These are phyloP conservation scores for Dendrocincla fuliginosa DNA, from an alignment of 2,797 vertebrate species.

Conservation along the genomic window DNA sequence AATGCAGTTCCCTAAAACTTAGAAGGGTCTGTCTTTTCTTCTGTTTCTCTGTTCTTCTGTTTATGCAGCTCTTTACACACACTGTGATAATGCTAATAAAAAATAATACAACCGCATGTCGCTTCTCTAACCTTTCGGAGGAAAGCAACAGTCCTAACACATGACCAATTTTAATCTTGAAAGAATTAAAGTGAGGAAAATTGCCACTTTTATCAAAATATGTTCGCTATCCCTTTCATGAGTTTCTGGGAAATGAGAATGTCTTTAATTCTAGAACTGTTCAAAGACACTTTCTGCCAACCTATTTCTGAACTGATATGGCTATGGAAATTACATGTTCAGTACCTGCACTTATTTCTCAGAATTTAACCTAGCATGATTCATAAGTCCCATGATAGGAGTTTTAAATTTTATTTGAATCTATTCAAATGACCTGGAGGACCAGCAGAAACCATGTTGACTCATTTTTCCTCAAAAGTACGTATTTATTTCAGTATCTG, in stretches of 20 bases:
- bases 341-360: background rate
- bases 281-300: background rate
- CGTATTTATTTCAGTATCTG: background rate
- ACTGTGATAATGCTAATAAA: background rate
- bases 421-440: background rate
- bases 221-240: background rate
- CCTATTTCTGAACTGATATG: background rate
- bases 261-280: background rate
- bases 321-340: background rate
- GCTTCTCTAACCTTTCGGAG: background rate
- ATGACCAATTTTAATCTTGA: background rate
- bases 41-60: background rate
- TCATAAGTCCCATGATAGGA: background rate
- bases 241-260: background rate
- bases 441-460: background rate
- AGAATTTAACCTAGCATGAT: background rate
- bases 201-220: background rate
- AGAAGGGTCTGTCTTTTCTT: background rate
- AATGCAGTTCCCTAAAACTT: background rate
- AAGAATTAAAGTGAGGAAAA: background rate
- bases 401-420: background rate
- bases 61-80: background rate
- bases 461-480: background rate
- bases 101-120: background rate
- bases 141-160: slow-evolving; percentile 4